Conservation (phyloP, 2,113 vertebrate species). For the Tetrax tetrax region DNA sequence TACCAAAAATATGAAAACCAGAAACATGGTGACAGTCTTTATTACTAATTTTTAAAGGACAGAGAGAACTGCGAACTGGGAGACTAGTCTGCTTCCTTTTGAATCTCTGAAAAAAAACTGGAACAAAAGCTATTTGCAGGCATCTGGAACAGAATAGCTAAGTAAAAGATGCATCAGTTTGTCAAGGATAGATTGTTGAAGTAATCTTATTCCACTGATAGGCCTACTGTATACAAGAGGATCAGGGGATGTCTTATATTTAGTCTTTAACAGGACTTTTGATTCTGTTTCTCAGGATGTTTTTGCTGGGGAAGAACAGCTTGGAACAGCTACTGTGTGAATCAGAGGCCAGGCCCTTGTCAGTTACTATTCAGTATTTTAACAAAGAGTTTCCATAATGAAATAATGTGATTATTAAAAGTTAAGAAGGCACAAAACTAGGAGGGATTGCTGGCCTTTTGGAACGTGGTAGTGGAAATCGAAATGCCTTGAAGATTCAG, state of each 20-base stretch:
- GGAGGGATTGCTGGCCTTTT: neutral
- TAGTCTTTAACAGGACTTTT: neutral
- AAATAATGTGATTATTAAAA: neutral
- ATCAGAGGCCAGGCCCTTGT: neutral
- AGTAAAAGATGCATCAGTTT: neutral
- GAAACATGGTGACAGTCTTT: neutral
- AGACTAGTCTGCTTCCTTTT: neutral
- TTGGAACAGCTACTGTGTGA: neutral
- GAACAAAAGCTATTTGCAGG: neutral
- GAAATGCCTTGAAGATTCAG: neutral
- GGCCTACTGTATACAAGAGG: neutral
- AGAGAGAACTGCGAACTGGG: neutral
- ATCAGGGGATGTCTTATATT: neutral
- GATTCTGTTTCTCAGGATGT: neutral
- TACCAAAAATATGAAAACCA: neutral
- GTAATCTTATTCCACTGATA: neutral
- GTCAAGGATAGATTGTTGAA: neutral
- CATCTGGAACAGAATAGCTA: neutral
- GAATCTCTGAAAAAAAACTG: neutral
- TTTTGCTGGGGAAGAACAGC: neutral
- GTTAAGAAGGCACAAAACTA: neutral
- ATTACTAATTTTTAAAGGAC: neutral
- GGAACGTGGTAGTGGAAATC: neutral
- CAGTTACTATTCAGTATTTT: neutral
- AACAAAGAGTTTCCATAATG: neutral